These are phyloP conservation scores for Drosophila flavopinicola DNA, from an alignment of 2,888 invertebrate species.

Conservation along the genomic window DNA sequence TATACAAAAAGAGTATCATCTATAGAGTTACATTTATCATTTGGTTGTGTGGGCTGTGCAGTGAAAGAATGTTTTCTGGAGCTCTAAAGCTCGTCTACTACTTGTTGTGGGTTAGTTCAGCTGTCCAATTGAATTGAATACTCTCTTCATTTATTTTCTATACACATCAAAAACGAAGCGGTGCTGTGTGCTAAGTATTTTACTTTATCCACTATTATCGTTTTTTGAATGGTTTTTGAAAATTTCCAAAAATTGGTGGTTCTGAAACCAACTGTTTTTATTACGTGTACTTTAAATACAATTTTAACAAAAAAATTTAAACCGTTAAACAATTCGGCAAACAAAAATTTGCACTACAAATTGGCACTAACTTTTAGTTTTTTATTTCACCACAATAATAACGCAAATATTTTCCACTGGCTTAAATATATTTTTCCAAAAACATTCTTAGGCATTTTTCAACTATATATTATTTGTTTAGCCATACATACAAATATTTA, in stretches of 20 bases:
- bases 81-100: constrained; percentile 36
- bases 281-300: constrained; percentile 31
- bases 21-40: constrained; percentile 18
- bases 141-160: constrained; percentile 28
- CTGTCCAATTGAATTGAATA: constrained; percentile 42
- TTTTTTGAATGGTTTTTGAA: constrained; percentile 53
- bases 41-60: constrained; percentile 34
- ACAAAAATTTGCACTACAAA: constrained; percentile 80
- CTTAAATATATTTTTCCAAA: constrained; percentile 77
- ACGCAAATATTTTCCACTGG: constrained; percentile 60
- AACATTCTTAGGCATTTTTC: constrained; percentile 61
- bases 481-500: constrained; percentile 51
- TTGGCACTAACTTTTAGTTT: constrained; percentile 73
- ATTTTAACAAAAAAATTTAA: constrained; percentile 29
- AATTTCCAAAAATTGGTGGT: constrained; percentile 79
- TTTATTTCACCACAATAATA: constrained; percentile 59
- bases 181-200: constrained; percentile 55
- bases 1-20: constrained; percentile 26
- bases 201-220: constrained; percentile 21
- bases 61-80: constrained; percentile 33
- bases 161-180: constrained; percentile 58
- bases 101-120: constrained; percentile 38
- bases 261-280: constrained; percentile 74
- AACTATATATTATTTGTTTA: constrained; percentile 44
- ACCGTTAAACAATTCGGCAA: constrained; percentile 47